These are phyloP conservation scores for Diplodus sargus DNA, from an alignment of 2,797 vertebrate species.

Conservation along the genomic window DNA sequence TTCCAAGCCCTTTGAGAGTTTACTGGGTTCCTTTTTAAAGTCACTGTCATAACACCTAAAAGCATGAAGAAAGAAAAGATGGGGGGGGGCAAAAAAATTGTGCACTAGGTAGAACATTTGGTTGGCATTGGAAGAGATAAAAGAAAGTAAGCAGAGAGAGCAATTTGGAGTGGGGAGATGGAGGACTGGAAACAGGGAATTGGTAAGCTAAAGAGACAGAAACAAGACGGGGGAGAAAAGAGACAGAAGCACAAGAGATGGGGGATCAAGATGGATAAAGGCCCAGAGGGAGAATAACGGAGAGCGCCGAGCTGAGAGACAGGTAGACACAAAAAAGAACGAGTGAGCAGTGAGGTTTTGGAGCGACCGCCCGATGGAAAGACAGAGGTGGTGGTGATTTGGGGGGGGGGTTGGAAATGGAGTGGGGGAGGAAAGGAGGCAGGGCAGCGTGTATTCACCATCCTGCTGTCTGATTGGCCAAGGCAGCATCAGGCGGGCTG, in stretches of 20 bases:
- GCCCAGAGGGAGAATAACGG: constrained; percentile 27
- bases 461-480: constrained; percentile 71
- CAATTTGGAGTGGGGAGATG: constrained; percentile 68
- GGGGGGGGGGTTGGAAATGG: constrained; percentile 31
- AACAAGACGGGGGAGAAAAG: constrained; percentile 3
- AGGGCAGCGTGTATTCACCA: constrained; percentile 47
- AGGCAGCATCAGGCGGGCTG: constrained; percentile 73
- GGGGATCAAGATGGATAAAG: constrained; percentile 44
- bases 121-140: constrained; percentile 8
- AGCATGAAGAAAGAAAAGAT: constrained; percentile 6
- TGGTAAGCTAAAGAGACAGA: constrained; percentile 10
- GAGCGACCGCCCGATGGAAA: constrained; percentile 42
- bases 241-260: constrained; percentile 15
- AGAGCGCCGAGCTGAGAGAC: constrained; percentile 19
- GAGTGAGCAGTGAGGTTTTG: constrained; percentile 40
- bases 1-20: not conserved
- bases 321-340: constrained; percentile 45
- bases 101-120: constrained; percentile 7
- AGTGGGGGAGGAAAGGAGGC: constrained; percentile 49
- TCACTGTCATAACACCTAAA: not conserved
- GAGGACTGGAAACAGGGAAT: constrained; percentile 45
- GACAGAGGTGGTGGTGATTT: constrained; percentile 28
- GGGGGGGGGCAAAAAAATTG: not conserved
- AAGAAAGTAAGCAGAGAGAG: constrained; percentile 3
- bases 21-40: not conserved